Conservation (phyloP, 2,888 invertebrate species). For the Drosophila macrothrix region DNA sequence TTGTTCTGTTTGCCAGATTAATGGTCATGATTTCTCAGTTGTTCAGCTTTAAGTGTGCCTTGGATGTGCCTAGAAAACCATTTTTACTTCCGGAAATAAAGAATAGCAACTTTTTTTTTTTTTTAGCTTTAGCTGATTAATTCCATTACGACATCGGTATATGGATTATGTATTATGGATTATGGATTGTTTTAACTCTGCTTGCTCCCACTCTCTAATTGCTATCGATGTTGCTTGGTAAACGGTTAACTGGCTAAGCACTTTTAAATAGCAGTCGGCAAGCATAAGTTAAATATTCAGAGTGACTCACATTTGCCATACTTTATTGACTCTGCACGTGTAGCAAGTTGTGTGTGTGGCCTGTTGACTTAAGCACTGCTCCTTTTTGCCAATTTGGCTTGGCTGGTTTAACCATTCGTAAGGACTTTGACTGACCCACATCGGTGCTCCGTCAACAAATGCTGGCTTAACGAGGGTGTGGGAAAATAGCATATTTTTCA, state of each 20-base stretch:
- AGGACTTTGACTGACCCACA: slow-evolving; percentile 17
- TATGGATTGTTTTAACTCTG: background rate
- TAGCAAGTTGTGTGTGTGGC: slow-evolving; percentile 30
- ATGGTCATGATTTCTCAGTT: background rate
- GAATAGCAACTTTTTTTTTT: accelerated
- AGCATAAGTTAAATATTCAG: background rate
- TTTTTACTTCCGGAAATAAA: background rate
- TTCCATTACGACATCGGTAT: too few species aligned
- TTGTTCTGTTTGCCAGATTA: background rate
- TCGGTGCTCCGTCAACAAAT: slow-evolving; percentile 3
- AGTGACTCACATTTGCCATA: slow-evolving; percentile 11
- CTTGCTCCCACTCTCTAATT: background rate
- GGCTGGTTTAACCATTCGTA: slow-evolving; percentile 40
- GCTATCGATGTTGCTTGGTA: background rate
- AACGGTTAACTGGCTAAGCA: background rate
- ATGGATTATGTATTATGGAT: background rate
- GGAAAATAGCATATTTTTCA: slow-evolving; percentile 56
- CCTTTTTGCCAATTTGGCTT: slow-evolving; percentile 1
- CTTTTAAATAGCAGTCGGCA: background rate
- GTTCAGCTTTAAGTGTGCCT: background rate
- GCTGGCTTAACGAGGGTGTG: background rate
- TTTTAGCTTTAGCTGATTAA: background rate
- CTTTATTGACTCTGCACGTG: slow-evolving; percentile 24
- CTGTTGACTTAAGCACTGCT: slow-evolving; percentile 50
- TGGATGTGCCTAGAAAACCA: background rate